Evolutionary conservation across 1,140 invertebrate species (phyloP).

Genomic region (Rhagoletis zephyria): DNA sequence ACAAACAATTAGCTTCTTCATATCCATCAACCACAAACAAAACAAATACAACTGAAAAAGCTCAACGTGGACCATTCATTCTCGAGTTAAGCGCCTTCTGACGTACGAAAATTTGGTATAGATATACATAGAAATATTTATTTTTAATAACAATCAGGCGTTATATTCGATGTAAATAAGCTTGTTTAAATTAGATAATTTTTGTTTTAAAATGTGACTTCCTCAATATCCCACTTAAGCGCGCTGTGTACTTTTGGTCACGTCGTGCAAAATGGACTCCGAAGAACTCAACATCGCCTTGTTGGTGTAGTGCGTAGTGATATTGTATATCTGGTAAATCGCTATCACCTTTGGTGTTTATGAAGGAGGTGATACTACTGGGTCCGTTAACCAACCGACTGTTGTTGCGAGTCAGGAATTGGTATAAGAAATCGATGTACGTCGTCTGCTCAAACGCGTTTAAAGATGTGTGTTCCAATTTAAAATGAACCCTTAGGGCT

Average conservation of each 20-base stretch:
- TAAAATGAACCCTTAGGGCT: not conserved
- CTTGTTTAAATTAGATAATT: too few relatives aligned
- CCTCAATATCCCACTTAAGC: not conserved
- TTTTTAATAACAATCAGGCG: too few relatives aligned
- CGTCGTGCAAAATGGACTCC: conserved; percentile 54
- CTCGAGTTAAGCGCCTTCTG: too few relatives aligned
- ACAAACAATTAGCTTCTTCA: too few relatives aligned
- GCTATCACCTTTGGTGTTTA: conserved; percentile 59
- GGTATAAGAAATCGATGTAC: conserved; percentile 61
- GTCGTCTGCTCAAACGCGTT: not conserved
- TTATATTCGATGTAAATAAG: too few relatives aligned
- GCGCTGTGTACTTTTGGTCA: not conserved
- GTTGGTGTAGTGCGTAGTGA: conserved; percentile 61
- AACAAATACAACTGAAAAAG: too few relatives aligned
- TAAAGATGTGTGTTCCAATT: not conserved
- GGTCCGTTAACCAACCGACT: conserved; percentile 75
- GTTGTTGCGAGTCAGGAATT: conserved; percentile 65
- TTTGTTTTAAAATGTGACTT: not conserved
- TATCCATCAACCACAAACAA: too few relatives aligned
- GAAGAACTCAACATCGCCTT: conserved; percentile 56
- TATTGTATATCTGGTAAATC: conserved; percentile 69
- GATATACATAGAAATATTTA: too few relatives aligned
- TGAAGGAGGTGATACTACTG: conserved; percentile 59
- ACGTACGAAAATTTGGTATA: too few relatives aligned
- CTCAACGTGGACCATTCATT: too few relatives aligned